These are phyloP conservation scores for Drosophila cracens DNA, from an alignment of 2,888 invertebrate genomes.

Conservation along the genomic window DNA sequence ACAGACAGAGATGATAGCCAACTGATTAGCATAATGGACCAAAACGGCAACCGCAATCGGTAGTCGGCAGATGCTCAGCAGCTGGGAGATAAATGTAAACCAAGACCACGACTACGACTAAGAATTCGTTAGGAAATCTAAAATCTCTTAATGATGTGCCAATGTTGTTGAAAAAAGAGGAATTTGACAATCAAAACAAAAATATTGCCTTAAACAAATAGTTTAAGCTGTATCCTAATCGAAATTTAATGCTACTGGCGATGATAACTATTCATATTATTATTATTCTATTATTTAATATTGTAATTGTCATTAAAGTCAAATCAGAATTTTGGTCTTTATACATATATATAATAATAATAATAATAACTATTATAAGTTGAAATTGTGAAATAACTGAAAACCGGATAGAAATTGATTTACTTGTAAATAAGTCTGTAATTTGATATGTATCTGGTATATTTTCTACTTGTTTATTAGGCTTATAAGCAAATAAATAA, in stretches of 20 bases:
- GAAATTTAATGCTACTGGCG: constrained; percentile 27
- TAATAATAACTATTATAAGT: constrained; percentile 9
- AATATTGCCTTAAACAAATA: constrained; percentile 56
- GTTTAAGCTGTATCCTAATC: constrained; percentile 12
- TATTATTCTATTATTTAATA: constrained; percentile 3
- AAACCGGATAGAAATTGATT: constrained; percentile 12
- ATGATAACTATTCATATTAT: constrained; percentile 5
- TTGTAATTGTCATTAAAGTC: neutral
- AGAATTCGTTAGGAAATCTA: constrained; percentile 48
- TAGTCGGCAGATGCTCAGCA: constrained; percentile 33
- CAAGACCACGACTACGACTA: constrained; percentile 26
- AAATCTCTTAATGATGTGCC: constrained; percentile 74
- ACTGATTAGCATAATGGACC: constrained; percentile 66
- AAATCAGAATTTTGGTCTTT: neutral
- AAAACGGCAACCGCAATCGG: constrained; percentile 40
- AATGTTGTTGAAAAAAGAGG: constrained; percentile 49
- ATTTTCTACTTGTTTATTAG: constrained; percentile 7
- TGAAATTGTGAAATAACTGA: neutral
- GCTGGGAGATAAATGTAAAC: constrained; percentile 31
- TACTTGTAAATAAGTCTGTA: constrained; percentile 1
- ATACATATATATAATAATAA: neutral
- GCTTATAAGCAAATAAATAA: constrained; percentile 18
- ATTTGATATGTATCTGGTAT: constrained; percentile 30
- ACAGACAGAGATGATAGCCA: constrained; percentile 25
- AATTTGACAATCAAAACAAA: constrained; percentile 60